Percentiles rank a stretch among this genome's conserved stretches.
Conservation (phyloP, 2,888 invertebrate species). For the Patella depressa region DNA sequence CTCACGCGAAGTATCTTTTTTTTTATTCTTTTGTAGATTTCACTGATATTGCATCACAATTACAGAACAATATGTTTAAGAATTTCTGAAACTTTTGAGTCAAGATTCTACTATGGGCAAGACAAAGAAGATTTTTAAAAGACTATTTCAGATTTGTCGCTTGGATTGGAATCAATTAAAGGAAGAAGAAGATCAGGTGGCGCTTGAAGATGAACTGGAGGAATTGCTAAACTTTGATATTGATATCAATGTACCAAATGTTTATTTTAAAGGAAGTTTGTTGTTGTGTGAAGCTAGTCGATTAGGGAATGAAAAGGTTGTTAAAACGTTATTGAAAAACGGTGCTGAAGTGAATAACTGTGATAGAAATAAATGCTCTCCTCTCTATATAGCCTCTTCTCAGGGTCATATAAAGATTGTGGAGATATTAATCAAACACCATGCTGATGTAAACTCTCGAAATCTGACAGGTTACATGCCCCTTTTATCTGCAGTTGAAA, state of each 20-base stretch:
- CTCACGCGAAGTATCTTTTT: too few relatives aligned
- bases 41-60: too few relatives aligned
- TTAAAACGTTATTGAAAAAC: conserved; percentile 18
- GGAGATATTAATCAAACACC: conserved; percentile 20
- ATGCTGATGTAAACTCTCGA: conserved; percentile 27
- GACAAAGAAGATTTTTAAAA: conserved; percentile 17
- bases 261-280: conserved; percentile 14
- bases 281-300: conserved; percentile 33
- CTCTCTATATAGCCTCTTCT: conserved; percentile 31
- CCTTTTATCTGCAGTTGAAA: conserved; percentile 30
- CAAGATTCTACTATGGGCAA: neutral
- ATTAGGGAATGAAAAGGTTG: conserved; percentile 25
- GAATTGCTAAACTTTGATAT: conserved; percentile 1
- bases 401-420: conserved; percentile 25
- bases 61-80: too few relatives aligned
- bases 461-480: conserved; percentile 31
- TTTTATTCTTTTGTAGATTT: too few relatives aligned
- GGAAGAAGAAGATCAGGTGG: neutral
- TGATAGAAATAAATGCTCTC: conserved; percentile 29
- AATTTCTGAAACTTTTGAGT: too few relatives aligned
- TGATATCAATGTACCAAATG: conserved; percentile 17
- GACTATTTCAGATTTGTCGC: conserved; percentile 18
- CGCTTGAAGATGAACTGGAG: neutral
- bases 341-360: conserved; percentile 26
- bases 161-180: neutral